Percentiles rank a stretch among this genome's conserved stretches.
phyloP scores from a whole-genome alignment of 2,113 vertebrate genomes.

The Corynorhinus townsendii region DNA sequence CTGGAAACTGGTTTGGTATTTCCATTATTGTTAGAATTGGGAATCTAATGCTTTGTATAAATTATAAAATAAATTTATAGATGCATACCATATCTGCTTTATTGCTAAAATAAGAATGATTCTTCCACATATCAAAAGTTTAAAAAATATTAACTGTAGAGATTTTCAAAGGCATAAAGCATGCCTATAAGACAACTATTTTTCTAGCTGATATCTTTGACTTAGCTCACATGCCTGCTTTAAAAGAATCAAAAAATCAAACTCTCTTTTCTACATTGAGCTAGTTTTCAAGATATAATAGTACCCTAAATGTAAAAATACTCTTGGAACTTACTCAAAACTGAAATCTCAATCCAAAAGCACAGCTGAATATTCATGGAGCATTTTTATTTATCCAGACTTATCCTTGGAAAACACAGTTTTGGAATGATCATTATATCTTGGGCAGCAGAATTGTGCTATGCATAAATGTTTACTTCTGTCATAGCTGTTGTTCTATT shows the following conservation, averaged over 20 bases:
- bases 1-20: background rate
- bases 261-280: slow-evolving; percentile 11
- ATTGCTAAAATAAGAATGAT: slow-evolving; percentile 31
- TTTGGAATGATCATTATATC: slow-evolving; percentile 51
- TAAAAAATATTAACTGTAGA: background rate
- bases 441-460: slow-evolving; percentile 53
- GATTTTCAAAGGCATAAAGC: slow-evolving; percentile 27
- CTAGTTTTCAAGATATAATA: slow-evolving; percentile 43
- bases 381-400: slow-evolving; percentile 59
- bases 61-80: slow-evolving; percentile 31
- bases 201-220: slow-evolving; percentile 33
- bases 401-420: slow-evolving; percentile 60
- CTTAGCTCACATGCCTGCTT: background rate
- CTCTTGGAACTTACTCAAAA: slow-evolving; percentile 61
- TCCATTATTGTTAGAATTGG: background rate
- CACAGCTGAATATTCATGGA: slow-evolving; percentile 67
- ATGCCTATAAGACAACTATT: background rate
- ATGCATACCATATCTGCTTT: background rate
- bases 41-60: background rate
- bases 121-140: slow-evolving; percentile 18
- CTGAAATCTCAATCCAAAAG: slow-evolving; percentile 56
- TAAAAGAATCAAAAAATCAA: slow-evolving; percentile 51
- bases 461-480: slow-evolving; percentile 55
- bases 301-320: slow-evolving; percentile 39
- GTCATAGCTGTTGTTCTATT: slow-evolving; percentile 32